Evolutionary conservation across 2,113 vertebrate species (phyloP).

Genomic region (Dromaius novaehollandiae): DNA sequence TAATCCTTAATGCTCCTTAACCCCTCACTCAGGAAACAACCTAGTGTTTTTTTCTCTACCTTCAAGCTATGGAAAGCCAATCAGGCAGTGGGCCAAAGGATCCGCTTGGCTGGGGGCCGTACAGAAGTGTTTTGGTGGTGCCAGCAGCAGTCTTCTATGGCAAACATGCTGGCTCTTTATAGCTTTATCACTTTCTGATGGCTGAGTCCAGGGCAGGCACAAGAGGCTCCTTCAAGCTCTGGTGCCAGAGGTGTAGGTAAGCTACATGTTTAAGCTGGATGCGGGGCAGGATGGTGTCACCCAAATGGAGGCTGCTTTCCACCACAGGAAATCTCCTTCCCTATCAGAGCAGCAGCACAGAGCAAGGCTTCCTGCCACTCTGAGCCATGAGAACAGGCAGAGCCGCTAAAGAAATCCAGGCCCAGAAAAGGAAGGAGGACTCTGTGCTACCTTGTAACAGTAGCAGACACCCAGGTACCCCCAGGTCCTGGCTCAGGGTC

Average conservation of each 20-base stretch:
- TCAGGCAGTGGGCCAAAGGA: neutral
- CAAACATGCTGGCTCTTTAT: neutral
- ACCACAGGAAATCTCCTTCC: neutral
- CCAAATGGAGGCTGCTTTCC: neutral
- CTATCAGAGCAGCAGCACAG: accelerated
- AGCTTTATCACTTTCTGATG: neutral
- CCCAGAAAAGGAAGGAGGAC: neutral
- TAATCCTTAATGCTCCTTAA: neutral
- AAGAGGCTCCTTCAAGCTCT: neutral
- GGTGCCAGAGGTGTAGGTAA: neutral
- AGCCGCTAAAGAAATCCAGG: neutral
- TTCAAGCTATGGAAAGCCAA: neutral
- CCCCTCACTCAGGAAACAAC: neutral
- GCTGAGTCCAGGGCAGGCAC: neutral
- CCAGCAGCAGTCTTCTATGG: neutral
- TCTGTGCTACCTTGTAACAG: neutral
- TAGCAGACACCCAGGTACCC: neutral
- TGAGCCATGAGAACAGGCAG: neutral
- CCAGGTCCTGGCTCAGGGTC: neutral
- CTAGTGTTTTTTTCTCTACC: neutral
- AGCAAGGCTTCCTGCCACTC: neutral
- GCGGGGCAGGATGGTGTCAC: neutral
- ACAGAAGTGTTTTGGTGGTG: neutral
- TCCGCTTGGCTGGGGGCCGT: neutral
- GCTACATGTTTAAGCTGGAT: neutral